Evolutionary conservation across 2,113 vertebrate genomes (phyloP).

Genomic region (Semnopithecus entellus): DNA sequence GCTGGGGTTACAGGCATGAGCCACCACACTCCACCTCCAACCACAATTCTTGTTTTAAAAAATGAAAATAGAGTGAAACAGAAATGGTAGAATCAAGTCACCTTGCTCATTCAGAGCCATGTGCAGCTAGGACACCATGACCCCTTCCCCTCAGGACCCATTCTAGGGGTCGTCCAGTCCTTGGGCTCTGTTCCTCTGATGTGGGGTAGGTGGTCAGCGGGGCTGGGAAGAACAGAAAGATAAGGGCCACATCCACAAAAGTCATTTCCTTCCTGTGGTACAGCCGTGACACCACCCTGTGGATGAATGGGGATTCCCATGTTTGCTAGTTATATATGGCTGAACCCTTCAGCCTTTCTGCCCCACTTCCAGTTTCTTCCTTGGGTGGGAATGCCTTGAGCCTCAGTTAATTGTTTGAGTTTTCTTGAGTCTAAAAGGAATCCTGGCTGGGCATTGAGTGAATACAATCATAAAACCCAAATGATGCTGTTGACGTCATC

Average conservation of each 20-base stretch:
- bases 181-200: background rate
- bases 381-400: background rate
- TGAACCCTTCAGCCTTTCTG: background rate
- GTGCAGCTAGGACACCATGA: accelerated
- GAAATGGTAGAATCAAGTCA: background rate
- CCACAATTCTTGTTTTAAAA: background rate
- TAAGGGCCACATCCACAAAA: background rate
- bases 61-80: background rate
- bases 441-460: background rate
- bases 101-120: accelerated
- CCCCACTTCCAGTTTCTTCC: background rate
- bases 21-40: too few relatives aligned
- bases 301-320: accelerated
- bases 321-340: accelerated
- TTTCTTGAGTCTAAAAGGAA: background rate
- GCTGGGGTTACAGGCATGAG: too few relatives aligned
- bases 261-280: background rate
- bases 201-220: accelerated
- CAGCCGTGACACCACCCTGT: accelerated
- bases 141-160: background rate
- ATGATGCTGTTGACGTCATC: background rate
- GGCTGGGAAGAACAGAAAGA: background rate
- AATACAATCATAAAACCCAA: background rate
- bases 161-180: background rate
- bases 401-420: background rate